These are phyloP conservation scores for Oedothorax gibbosus DNA, from an alignment of 1,140 invertebrate species.

Conservation along the genomic window DNA sequence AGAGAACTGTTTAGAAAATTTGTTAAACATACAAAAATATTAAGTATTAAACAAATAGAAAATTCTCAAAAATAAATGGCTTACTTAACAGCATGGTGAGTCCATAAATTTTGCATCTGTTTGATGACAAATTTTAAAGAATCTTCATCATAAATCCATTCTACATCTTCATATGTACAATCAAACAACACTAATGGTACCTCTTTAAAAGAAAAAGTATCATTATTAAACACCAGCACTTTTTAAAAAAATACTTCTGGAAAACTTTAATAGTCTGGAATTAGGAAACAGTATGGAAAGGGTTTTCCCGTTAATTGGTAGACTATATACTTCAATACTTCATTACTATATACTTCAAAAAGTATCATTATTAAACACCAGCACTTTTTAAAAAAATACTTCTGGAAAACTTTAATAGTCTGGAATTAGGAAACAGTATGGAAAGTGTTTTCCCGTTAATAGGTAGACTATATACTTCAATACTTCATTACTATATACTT, in stretches of 20 bases:
- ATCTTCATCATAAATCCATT: slow-evolving; percentile 78
- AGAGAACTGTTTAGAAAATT: no score
- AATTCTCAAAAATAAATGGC: no score
- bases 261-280: background rate
- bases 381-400: background rate
- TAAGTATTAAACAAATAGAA: background rate
- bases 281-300: background rate
- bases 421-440: background rate
- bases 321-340: no score
- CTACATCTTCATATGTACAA: slow-evolving; percentile 73
- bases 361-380: background rate
- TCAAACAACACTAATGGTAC: slow-evolving; percentile 89
- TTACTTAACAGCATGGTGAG: slow-evolving; percentile 76
- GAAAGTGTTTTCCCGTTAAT: no score
- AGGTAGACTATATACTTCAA: no score
- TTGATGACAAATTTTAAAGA: slow-evolving; percentile 74
- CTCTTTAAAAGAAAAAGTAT: slow-evolving; percentile 70
- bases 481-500: no score
- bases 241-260: background rate
- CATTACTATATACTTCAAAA: no score
- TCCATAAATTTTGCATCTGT: slow-evolving; percentile 81
- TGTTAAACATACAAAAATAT: no score
- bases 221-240: background rate
- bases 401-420: background rate
- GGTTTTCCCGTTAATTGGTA: no score